Evolutionary conservation across 2,888 invertebrate genomes (phyloP).

Genomic region (Mycalesis mineus): DNA sequence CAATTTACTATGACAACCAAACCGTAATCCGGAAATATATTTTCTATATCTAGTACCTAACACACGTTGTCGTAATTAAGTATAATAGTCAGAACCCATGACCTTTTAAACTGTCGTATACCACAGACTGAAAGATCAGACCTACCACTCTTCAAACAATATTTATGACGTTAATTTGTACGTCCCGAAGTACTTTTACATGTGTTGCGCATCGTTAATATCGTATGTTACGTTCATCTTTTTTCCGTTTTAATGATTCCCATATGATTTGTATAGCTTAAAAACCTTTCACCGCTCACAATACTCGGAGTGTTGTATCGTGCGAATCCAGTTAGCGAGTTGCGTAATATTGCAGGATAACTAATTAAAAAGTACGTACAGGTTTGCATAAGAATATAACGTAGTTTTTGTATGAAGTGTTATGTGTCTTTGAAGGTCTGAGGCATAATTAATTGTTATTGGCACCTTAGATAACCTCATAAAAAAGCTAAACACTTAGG

Average conservation of each 20-base stretch:
- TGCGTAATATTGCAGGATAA: slow-evolving; percentile 8
- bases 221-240: slow-evolving; percentile 3
- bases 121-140: no score
- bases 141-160: no score
- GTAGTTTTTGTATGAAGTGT: slow-evolving; percentile 1
- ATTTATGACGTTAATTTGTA: slow-evolving; percentile 4
- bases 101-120: no score
- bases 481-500: no score
- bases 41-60: no score
- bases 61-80: no score
- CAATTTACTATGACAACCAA: no score
- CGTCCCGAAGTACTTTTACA: slow-evolving; percentile 7
- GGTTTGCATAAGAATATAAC: neutral
- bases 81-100: no score
- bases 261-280: slow-evolving; percentile 42
- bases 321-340: slow-evolving; percentile 50
- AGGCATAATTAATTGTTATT: no score
- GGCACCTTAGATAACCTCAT: no score
- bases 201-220: slow-evolving; percentile 14
- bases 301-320: slow-evolving; percentile 30
- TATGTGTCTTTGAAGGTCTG: no score
- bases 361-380: slow-evolving; percentile 16
- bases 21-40: no score
- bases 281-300: slow-evolving; percentile 27
- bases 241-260: slow-evolving; percentile 36